Evolutionary conservation across 92 coral and sea anemone species (phyloP).

Genomic region (Plumapathes pennacea): DNA sequence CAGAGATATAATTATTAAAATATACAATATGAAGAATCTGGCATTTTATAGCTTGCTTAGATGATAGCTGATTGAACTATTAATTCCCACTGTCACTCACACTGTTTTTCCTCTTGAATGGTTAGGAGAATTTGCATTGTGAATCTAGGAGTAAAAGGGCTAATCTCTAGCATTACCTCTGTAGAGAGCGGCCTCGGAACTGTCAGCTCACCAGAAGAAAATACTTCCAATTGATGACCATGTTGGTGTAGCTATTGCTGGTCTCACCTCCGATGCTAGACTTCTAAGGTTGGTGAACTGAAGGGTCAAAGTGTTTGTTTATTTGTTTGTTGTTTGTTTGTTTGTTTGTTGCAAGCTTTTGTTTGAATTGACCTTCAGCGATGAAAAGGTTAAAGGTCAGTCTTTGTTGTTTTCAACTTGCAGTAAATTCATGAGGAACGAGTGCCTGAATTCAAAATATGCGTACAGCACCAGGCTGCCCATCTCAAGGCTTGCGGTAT

Average conservation of each 20-base stretch:
- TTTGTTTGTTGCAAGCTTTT: neutral
- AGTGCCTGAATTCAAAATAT: slow-evolving; percentile 93
- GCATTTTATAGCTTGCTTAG: too few relatives aligned
- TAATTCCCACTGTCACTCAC: too few relatives aligned
- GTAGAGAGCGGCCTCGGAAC: slow-evolving; percentile 96
- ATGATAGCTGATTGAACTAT: too few relatives aligned
- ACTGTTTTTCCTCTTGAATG: too few relatives aligned
- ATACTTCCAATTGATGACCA: slow-evolving; percentile 92
- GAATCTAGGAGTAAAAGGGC: too few relatives aligned
- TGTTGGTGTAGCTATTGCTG: slow-evolving; percentile 92
- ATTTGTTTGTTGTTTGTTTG: neutral
- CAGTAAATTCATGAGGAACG: slow-evolving; percentile 95
- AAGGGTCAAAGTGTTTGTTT: neutral
- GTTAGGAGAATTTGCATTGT: too few relatives aligned
- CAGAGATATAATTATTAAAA: too few relatives aligned
- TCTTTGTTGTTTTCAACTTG: slow-evolving; percentile 9
- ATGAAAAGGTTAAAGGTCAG: neutral
- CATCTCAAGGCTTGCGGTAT: slow-evolving; percentile 83
- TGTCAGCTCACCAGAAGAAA: slow-evolving; percentile 97
- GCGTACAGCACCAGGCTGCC: slow-evolving; percentile 87
- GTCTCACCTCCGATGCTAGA: slow-evolving; percentile 97
- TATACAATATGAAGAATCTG: too few relatives aligned
- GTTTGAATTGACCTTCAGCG: neutral
- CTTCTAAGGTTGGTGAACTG: slow-evolving; percentile 67
- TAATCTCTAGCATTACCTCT: neutral